Evolutionary conservation across 30 jellyfish, hydroid and myxozoan genomes (phyloP).

Genomic region (Clytia hemisphaerica): DNA sequence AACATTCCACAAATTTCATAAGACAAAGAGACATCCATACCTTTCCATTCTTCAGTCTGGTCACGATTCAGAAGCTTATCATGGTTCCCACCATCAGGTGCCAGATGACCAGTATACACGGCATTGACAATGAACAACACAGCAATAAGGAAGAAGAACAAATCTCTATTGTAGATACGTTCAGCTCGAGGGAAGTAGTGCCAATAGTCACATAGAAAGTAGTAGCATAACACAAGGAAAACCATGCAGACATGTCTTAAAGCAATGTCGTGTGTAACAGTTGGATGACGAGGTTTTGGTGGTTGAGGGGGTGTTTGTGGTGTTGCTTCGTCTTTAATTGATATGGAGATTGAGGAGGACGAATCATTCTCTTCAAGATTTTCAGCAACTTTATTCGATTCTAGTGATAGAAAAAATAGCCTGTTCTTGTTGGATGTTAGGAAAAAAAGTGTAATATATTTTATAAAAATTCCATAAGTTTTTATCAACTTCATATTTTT

Average conservation of each 20-base stretch:
- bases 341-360: neutral
- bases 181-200: constrained; percentile 76
- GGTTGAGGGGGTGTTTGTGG: neutral
- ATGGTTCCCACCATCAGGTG: constrained; percentile 12
- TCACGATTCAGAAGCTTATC: constrained; percentile 77
- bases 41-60: constrained; percentile 97
- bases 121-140: constrained; percentile 42
- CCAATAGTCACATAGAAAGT: constrained; percentile 77
- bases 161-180: constrained; percentile 83
- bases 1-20: too few species aligned
- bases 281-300: constrained; percentile 20
- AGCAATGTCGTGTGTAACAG: constrained; percentile 36
- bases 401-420: neutral
- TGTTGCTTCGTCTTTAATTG: neutral
- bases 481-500: too few species aligned
- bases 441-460: too few species aligned
- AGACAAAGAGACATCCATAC: too few species aligned
- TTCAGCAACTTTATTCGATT: neutral
- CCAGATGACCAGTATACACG: constrained; percentile 1
- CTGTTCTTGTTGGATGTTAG: neutral
- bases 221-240: constrained; percentile 74
- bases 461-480: too few species aligned
- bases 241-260: constrained; percentile 38
- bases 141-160: constrained; percentile 41
- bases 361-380: neutral